Evolutionary conservation across 2,888 invertebrate species (phyloP), one percentile per base, ranked within the genome.

Genomic region (Leucania comma): DNA sequence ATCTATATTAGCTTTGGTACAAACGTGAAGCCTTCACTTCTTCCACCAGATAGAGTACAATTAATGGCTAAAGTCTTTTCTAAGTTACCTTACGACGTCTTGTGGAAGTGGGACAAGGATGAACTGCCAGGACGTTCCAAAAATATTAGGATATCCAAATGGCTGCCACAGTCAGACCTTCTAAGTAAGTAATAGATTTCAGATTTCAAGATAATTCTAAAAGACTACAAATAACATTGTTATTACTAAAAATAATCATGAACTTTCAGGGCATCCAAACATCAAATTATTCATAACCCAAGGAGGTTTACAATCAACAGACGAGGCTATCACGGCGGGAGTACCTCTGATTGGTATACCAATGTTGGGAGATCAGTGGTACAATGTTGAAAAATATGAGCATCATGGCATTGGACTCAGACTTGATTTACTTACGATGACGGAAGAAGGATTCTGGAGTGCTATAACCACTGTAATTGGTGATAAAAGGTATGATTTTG

Each of bases 1-100:
- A 90, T 96, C 3, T 94, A 93, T 75, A 87, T 96, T 32, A 96
- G 95, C 75, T 91, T 95, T 65, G 96, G 96, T 0, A 92, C 95
- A 2, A 93, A 93, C 29, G 88, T 93, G 0, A 79, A 88, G 3
- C 89, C 93, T 3, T 86, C 89, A 1, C 46, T 83, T 1, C 78
- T 96, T 57, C 90, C 94, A 1, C 80, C 87, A 20, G 87, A 91
- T 38, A 90, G 79, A 48, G 85, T 92, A 14, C 78, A 91, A 67
- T 80, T 80, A 0, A 80, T 96, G 20, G 29, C 91, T 0, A 86
- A 88, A 26, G 93, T 91, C 0, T 93, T 96, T 64, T 92, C 92
- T 1, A 76, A 89, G 51, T 77, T 96, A 53, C 93, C 93, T 14
- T 95, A 95, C 65, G 88, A 93, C 59, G 89, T 96, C 5, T 61